Percentiles rank a stretch among this genome's conserved stretches.
Conservation (phyloP, 2,888 invertebrate genomes). For the Ochlodes sylvanus region DNA sequence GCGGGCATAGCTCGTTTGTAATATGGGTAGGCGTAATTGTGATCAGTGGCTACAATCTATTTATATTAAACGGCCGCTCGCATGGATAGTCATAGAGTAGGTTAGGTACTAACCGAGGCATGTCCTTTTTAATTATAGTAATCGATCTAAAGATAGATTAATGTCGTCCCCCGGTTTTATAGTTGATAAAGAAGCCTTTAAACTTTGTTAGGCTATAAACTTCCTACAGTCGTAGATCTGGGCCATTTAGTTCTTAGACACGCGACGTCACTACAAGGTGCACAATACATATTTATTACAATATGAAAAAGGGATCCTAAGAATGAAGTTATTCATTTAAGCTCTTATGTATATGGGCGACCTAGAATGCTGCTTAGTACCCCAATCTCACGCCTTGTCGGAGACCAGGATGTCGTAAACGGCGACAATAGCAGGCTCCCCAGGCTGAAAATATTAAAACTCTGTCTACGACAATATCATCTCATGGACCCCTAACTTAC, state of each 20-base stretch:
- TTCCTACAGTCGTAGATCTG: background rate
- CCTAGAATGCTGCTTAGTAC: too few relatives aligned
- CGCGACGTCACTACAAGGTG: background rate
- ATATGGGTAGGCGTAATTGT: constrained; percentile 1
- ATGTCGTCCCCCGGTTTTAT: background rate
- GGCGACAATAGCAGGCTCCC: too few relatives aligned
- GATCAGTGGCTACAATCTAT: background rate
- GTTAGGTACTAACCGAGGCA: background rate
- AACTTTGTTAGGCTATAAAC: background rate
- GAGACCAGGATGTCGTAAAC: too few relatives aligned
- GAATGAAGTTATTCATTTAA: too few relatives aligned
- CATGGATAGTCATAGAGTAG: background rate
- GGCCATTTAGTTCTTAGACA: background rate
- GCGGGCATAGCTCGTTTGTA: background rate
- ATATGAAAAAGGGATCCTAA: too few relatives aligned
- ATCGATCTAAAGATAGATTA: background rate
- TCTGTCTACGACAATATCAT: too few relatives aligned
- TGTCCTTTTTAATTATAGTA: constrained; percentile 6
- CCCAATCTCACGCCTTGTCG: too few relatives aligned
- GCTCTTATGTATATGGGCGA: too few relatives aligned
- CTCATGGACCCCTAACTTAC: too few relatives aligned
- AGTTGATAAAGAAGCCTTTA: constrained; percentile 2
- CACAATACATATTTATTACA: background rate
- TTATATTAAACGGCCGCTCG: background rate
- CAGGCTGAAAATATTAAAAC: too few relatives aligned